Percentiles rank a stretch among this genome's conserved stretches.
These are phyloP conservation scores for Eurosta solidaginis DNA, from an alignment of 1,140 invertebrate genomes.

Conservation along the genomic window DNA sequence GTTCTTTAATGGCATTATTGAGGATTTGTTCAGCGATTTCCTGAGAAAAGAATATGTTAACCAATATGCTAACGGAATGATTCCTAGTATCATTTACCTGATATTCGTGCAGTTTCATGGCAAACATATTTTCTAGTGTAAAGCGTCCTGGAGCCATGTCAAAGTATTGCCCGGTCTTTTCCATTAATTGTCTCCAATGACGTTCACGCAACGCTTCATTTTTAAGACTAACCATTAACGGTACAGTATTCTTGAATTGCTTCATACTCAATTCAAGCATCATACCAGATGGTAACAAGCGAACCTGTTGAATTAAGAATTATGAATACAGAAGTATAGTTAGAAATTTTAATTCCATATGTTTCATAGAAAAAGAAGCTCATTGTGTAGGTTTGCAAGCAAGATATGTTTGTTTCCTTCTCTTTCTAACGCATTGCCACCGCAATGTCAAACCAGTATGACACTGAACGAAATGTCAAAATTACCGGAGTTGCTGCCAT, in stretches of 20 bases:
- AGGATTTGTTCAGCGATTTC: constrained; percentile 84
- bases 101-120: constrained; percentile 85
- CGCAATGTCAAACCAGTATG: too few relatives aligned
- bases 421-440: too few relatives aligned
- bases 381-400: too few relatives aligned
- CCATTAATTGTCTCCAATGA: constrained; percentile 88
- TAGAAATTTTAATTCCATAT: not conserved
- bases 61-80: not conserved
- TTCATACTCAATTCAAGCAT: constrained; percentile 82
- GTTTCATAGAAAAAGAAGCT: too few relatives aligned
- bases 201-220: constrained; percentile 86
- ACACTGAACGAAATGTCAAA: too few relatives aligned
- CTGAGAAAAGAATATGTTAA: constrained; percentile 19
- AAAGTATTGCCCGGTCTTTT: constrained; percentile 78
- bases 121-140: constrained; percentile 88
- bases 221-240: constrained; percentile 87
- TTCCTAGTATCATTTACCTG: constrained; percentile 57
- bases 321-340: not conserved
- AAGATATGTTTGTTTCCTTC: too few relatives aligned
- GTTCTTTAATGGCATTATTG: constrained; percentile 84
- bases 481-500: too few relatives aligned
- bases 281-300: constrained; percentile 66
- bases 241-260: constrained; percentile 84
- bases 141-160: constrained; percentile 86
- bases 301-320: constrained; percentile 48